A percentile compares a stretch with the other conserved stretches of the same genome.
Evolutionary conservation across 2,888 invertebrate species (phyloP).

Genomic region (Villa cingulata): DNA sequence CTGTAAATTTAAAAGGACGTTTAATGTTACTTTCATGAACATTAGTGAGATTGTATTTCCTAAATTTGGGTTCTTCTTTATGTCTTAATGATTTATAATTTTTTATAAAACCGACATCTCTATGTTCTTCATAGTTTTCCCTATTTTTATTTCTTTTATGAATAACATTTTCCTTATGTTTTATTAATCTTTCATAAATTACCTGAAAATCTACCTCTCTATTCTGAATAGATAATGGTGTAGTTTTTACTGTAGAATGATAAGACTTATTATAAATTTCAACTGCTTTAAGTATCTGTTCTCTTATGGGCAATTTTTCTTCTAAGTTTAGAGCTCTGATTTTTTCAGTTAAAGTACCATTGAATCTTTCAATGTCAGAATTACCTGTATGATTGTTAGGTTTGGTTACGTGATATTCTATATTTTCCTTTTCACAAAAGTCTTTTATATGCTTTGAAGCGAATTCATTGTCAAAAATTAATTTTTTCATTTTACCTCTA

Average conservation of each 20-base stretch:
- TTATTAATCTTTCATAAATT: neutral
- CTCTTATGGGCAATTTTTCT: neutral
- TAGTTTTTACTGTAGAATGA: neutral
- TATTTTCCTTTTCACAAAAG: neutral
- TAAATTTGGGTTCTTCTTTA: conserved; percentile 9
- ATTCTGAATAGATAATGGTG: neutral
- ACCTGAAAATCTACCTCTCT: neutral
- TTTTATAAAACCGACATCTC: neutral
- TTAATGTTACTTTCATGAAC: conserved; percentile 9
- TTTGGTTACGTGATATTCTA: neutral
- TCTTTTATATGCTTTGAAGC: conserved; percentile 2
- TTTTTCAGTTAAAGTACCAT: conserved; percentile 1
- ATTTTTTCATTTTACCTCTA: conserved; percentile 6
- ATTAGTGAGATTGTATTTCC: conserved; percentile 5
- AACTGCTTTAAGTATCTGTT: neutral
- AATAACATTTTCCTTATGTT: neutral
- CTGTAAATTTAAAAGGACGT: conserved; percentile 8
- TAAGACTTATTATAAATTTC: neutral
- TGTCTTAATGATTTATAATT: conserved; percentile 2
- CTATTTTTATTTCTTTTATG: neutral
- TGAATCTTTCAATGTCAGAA: conserved; percentile 4
- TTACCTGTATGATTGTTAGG: neutral
- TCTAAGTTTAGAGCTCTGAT: conserved; percentile 1
- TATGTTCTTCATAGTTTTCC: neutral
- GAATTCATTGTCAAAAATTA: conserved; percentile 6